Percentiles rank a stretch among this genome's conserved stretches.
phyloP scores from a whole-genome alignment of 2,113 vertebrate genomes.

The Leptobrachium leishanense region DNA sequence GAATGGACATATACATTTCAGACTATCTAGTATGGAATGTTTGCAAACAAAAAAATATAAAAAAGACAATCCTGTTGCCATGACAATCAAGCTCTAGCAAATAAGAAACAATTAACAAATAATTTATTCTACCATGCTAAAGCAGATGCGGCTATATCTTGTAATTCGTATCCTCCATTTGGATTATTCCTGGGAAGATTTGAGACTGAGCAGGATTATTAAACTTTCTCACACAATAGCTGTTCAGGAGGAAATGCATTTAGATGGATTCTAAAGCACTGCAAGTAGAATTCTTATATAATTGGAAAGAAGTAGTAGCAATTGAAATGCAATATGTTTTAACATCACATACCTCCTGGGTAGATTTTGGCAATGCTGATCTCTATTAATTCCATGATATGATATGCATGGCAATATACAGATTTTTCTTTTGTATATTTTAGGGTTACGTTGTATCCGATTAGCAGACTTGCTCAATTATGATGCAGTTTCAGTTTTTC shows the following conservation, averaged over 20 bases:
- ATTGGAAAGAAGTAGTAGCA: constrained; percentile 9
- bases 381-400: constrained; percentile 3
- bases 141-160: neutral
- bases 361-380: constrained; percentile 23
- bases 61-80: neutral
- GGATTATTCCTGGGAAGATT: constrained; percentile 2
- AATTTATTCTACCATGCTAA: constrained; percentile 5
- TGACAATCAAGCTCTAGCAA: constrained; percentile 1
- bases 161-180: constrained; percentile 11
- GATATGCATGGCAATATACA: too few relatives aligned
- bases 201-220: constrained; percentile 7
- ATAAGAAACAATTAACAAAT: constrained; percentile 13
- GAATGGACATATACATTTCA: too few relatives aligned
- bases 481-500: neutral
- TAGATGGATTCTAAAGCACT: neutral
- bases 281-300: constrained; percentile 12
- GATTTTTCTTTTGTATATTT: too few relatives aligned
- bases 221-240: neutral
- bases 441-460: neutral
- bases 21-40: too few relatives aligned
- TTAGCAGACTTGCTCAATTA: neutral
- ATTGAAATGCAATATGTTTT: constrained; percentile 33
- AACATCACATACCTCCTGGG: neutral
- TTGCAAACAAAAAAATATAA: too few relatives aligned
- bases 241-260: neutral